Base-by-base conservation (phyloP, 1,140 invertebrate genomes). In the Bursaphelenchus mucronatus region DNA sequence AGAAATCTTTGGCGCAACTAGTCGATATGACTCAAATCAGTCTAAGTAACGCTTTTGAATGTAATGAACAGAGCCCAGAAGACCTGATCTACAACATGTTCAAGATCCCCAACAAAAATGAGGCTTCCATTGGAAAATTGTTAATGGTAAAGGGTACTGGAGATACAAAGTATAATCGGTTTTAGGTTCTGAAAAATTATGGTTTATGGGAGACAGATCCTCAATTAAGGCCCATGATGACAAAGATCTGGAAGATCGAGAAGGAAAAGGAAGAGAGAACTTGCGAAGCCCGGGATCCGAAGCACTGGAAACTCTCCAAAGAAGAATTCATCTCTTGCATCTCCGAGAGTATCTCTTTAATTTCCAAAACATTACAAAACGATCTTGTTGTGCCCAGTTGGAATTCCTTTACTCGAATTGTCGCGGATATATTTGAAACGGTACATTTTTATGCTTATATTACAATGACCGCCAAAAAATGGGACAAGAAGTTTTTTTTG, bases 121-220 rank as follows among this genome's bases (percentile, higher is more conserved):
- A 76, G 45, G 74, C 74, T 17, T 78, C 73, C 13, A 78, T 76
- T 44, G 74, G 74, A 15, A 76, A 78, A 59, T 30, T 76, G 21
- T 44, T 76, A 10, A 76, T 76, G 51, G 65, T 68, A 66, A 11
- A 11, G 61, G 17, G 15, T 4, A 15, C 15, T 30, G 30, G 30
- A 30, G 30, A 30, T 30, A 30, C 30, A 30, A 30, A 30, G 30
- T 30, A n/a, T n/a, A 15, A 0, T 59, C n/a, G 3, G 17, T 68
- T 71, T 54, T 71, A 70, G 54, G 70, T 74, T 10, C 39, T 74
- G 9, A 74, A 74, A 59, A 74, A 71, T 50, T 77, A 76, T 45
- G 71, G 71, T 8, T 59, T 74, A 9, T 63, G 67, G 52, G 70
- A 74, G 44, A 72, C 43, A 17, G 71, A 74, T 45, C 71, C 71